These are phyloP conservation scores for Microplitis demolitor DNA, from an alignment of 1,140 invertebrate genomes.

Conservation along the genomic window DNA sequence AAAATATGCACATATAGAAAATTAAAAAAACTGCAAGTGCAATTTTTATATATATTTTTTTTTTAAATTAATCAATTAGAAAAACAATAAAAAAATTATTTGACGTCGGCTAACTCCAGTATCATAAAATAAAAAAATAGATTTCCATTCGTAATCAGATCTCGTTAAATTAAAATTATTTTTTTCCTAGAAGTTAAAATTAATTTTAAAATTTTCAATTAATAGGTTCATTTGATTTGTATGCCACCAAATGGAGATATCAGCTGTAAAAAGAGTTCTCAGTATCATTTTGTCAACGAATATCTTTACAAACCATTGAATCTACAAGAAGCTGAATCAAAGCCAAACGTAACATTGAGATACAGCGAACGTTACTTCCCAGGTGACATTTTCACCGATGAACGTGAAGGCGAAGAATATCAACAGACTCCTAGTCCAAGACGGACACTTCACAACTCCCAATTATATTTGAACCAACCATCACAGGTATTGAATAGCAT, in stretches of 20 bases:
- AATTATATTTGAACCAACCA: slow-evolving; percentile 43
- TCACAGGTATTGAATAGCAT: slow-evolving; percentile 49
- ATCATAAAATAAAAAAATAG: no score
- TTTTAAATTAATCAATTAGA: no score
- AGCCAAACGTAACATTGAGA: slow-evolving; percentile 79
- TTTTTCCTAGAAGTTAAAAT: neutral
- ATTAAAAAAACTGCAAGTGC: no score
- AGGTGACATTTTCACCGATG: slow-evolving; percentile 73
- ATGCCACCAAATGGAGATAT: slow-evolving; percentile 89
- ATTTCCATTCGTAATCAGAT: no score
- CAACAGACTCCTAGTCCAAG: slow-evolving; percentile 39
- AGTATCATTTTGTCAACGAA: slow-evolving; percentile 92
- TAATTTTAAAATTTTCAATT: slow-evolving; percentile 25
- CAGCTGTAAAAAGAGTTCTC: slow-evolving; percentile 85
- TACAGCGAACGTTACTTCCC: slow-evolving; percentile 87
- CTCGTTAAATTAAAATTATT: no score
- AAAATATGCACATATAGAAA: no score
- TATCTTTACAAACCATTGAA: slow-evolving; percentile 89
- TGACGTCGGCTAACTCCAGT: no score
- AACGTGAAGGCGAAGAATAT: slow-evolving; percentile 70
- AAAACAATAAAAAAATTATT: no score
- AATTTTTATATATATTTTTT: no score
- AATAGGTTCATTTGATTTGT: slow-evolving; percentile 86
- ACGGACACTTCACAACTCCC: slow-evolving; percentile 43
- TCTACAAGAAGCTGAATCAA: slow-evolving; percentile 76